A percentile compares a stretch with the other conserved stretches of the same genome.
These are phyloP conservation scores for Conops quadrifasciatus DNA, from an alignment of 2,888 invertebrate species.

Conservation along the genomic window DNA sequence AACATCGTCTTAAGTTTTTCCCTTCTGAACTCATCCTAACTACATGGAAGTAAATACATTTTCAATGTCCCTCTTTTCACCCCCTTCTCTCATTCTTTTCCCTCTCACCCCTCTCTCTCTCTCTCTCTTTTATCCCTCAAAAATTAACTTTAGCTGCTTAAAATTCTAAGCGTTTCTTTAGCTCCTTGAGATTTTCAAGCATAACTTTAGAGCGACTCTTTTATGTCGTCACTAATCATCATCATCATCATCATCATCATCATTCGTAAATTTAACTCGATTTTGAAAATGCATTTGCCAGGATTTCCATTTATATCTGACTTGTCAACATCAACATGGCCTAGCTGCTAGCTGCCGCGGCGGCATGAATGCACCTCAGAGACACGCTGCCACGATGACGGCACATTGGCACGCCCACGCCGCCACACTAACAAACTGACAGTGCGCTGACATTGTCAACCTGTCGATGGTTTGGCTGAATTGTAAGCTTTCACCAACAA, in stretches of 20 bases:
- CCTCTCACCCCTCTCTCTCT: neutral
- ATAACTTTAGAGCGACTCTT: neutral
- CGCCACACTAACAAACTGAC: neutral
- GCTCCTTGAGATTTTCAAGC: neutral
- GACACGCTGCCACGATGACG: neutral
- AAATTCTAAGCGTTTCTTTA: neutral
- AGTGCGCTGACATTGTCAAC: neutral
- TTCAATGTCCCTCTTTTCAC: neutral
- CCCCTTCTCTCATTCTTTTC: neutral
- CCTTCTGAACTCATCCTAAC: neutral
- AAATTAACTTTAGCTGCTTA: neutral
- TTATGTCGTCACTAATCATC: neutral
- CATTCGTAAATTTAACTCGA: constrained; percentile 13
- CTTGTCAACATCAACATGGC: neutral
- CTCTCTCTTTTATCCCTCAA: neutral
- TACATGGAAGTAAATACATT: neutral
- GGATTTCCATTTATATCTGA: constrained; percentile 19
- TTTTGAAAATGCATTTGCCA: constrained; percentile 13
- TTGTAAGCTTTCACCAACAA: constrained; percentile 22
- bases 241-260: neutral
- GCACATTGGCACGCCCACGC: neutral
- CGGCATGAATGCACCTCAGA: neutral
- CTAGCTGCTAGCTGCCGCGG: neutral
- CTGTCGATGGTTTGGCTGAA: constrained; percentile 5
- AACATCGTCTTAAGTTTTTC: neutral